These are phyloP conservation scores for Sminthopsis crassicaudata DNA, from an alignment of 2,113 vertebrate species.

Conservation along the genomic window DNA sequence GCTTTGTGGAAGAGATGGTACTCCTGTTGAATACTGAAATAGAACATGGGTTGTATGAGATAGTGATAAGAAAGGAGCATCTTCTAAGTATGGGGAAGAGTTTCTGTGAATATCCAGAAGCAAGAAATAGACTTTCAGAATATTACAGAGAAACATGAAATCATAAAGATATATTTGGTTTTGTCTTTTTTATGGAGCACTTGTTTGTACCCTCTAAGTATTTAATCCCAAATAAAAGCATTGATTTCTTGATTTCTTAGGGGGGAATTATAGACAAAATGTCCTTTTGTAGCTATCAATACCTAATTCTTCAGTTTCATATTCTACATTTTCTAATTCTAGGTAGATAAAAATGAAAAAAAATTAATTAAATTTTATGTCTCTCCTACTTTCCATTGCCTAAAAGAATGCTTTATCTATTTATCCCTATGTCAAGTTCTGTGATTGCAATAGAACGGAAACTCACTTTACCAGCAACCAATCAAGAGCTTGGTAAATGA, in stretches of 20 bases:
- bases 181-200: neutral
- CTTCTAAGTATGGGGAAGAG: neutral
- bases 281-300: neutral
- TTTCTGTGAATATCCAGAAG: neutral
- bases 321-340: neutral
- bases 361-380: neutral
- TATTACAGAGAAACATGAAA: neutral
- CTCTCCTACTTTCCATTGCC: neutral
- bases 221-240: conserved; percentile 21
- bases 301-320: neutral
- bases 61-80: neutral
- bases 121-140: neutral
- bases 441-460: neutral
- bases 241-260: conserved; percentile 10
- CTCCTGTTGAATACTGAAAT: neutral
- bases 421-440: neutral
- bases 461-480: neutral
- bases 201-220: neutral
- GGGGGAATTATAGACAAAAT: neutral
- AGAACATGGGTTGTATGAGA: neutral
- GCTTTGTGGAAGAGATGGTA: neutral
- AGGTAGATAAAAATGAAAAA: neutral
- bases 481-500: neutral
- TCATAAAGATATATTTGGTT: neutral
- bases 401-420: neutral